Percentiles rank a stretch among this genome's conserved stretches.
These are phyloP conservation scores for Panagrolaimus sp. DNA, from an alignment of 1,140 invertebrate species.

Conservation along the genomic window DNA sequence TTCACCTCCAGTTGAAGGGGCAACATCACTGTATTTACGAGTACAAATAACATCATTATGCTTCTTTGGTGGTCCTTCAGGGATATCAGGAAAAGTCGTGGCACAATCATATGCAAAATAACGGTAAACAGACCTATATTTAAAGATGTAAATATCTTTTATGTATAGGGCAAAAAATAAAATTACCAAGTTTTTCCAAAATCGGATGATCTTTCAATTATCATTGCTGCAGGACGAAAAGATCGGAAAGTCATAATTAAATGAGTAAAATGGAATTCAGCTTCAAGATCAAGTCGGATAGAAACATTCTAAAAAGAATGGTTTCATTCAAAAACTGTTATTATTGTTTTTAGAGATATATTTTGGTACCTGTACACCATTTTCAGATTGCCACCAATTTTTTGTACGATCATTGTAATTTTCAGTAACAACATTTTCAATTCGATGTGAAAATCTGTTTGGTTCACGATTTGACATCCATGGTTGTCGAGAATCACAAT, in stretches of 20 bases:
- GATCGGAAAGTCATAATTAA: constrained; percentile 90
- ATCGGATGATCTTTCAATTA: constrained; percentile 86
- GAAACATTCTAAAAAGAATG: constrained; percentile 69
- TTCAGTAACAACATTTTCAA: constrained; percentile 84
- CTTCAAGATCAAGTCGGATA: constrained; percentile 82
- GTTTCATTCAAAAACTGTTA: not conserved
- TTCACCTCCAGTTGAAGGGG: constrained; percentile 82
- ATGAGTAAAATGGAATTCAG: constrained; percentile 96
- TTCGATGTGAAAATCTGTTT: constrained; percentile 67
- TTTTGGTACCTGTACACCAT: constrained; percentile 65
- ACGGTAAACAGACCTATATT: constrained; percentile 68
- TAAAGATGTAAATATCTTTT: too few relatives aligned
- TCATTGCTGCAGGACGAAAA: constrained; percentile 88
- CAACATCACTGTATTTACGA: constrained; percentile 76
- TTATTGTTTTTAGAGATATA: not conserved
- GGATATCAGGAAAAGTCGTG: constrained; percentile 74
- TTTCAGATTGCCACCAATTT: constrained; percentile 93
- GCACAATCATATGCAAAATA: constrained; percentile 88
- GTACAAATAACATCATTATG: constrained; percentile 85
- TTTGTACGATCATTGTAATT: constrained; percentile 64
- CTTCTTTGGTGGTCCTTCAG: constrained; percentile 67
- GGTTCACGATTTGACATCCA: constrained; percentile 55
- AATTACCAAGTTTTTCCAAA: constrained; percentile 81
- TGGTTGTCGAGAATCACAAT: constrained; percentile 74
- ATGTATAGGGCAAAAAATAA: not conserved